Evolutionary conservation across 2,113 vertebrate genomes (phyloP), one percentile per base, ranked within the genome.

Genomic region (Benitochromis conjunctus): DNA sequence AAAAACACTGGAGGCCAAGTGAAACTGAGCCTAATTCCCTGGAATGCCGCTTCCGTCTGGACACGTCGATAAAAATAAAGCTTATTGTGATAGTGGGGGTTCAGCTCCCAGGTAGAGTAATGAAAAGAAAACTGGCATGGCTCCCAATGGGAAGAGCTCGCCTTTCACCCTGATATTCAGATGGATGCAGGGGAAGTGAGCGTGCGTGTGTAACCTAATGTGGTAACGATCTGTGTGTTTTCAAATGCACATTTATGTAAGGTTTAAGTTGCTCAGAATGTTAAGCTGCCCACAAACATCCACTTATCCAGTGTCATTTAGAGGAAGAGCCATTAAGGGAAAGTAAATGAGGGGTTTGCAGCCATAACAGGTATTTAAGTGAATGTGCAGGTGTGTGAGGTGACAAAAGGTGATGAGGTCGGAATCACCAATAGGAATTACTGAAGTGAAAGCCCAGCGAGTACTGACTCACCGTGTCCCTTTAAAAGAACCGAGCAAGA

Each of bases 1-100:
- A 87, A 94, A 94, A 95, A 92, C 90, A 94, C 95, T 93, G 91
- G 90, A 93, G 94, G 95, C 93, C 92, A 94, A 92, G 91, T 95
- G 95, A 95, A 95, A 95, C 90, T 90, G 95, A 96, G 92, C 94
- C 94, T 96, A 96, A 96, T 95, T 94, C 94, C 94, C 86, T 91
- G 95, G 95, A 95, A 96, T 95, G 94, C 94, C 12, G 82, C 91
- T 94, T 95, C 94, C 94, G 94, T 92, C 91, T 93, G 93, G 92
- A 91, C 90, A 92, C 81, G 92, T 90, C 85, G 92, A 94, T 95
- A 94, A 94, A 96, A 94, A 95, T 94, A 94, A 94, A 94, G 94
- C 92, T 95, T 95, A 94, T 95, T 95, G 94, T 93, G 93, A 95
- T 95, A 94, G 94, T 87, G 92, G 88, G 80, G 92, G 91, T 94